phyloP scores from a whole-genome alignment of 2,113 vertebrate species.

The Bostrychus sinensis region DNA sequence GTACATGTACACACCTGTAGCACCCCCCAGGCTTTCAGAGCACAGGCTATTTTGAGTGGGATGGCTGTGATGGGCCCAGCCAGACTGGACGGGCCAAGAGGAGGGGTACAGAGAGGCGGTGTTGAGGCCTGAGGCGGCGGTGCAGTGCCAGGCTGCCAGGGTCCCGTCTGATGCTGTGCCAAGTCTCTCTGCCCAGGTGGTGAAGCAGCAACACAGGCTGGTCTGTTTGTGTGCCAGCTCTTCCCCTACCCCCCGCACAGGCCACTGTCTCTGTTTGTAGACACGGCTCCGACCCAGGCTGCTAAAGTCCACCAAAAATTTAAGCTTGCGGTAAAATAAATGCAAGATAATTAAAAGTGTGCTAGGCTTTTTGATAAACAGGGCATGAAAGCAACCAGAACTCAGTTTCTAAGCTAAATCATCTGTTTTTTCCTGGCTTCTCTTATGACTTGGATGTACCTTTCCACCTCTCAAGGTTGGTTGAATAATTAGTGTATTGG shows the following conservation, averaged over 20 bases:
- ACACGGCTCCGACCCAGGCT: slow-evolving; percentile 39
- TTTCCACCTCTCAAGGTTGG: slow-evolving; percentile 1
- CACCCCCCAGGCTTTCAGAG: slow-evolving; percentile 44
- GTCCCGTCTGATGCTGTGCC: slow-evolving; percentile 77
- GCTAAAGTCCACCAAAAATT: neutral
- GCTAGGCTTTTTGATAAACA: neutral
- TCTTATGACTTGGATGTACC: slow-evolving; percentile 5
- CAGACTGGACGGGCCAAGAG: slow-evolving; percentile 36
- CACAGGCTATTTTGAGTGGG: slow-evolving; percentile 47
- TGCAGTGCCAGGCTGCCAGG: slow-evolving; percentile 72
- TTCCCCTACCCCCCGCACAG: slow-evolving; percentile 39
- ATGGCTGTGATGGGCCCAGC: slow-evolving; percentile 31
- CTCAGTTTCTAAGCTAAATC: too few species aligned
- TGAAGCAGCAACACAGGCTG: slow-evolving; percentile 75
- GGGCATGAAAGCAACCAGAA: neutral
- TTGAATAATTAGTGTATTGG: neutral
- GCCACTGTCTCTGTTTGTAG: slow-evolving; percentile 48
- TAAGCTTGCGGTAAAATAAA: neutral
- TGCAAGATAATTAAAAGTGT: neutral
- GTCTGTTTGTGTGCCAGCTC: slow-evolving; percentile 77
- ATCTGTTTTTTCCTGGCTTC: too few species aligned
- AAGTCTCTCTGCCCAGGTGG: slow-evolving; percentile 78
- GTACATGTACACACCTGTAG: slow-evolving; percentile 62
- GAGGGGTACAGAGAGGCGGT: slow-evolving; percentile 52
- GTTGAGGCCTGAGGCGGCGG: slow-evolving; percentile 63